Conservation (phyloP, 2,113 vertebrate species). For the Salvelinus namaycush region DNA sequence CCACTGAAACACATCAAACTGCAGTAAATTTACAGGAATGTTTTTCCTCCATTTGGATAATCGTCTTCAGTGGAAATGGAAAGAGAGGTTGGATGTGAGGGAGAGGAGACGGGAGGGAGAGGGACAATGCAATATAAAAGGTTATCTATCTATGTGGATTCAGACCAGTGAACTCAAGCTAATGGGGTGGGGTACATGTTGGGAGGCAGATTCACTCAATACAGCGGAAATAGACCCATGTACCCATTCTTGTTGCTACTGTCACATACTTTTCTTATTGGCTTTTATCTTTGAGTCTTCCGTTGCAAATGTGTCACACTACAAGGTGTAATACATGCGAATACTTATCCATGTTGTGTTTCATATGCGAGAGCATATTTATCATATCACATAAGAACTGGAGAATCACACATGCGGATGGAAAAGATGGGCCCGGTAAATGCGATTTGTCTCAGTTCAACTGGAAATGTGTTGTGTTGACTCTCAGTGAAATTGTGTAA, state of each 20-base stretch:
- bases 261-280: no score
- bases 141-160: conserved; percentile 17
- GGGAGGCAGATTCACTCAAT: conserved; percentile 11
- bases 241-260: no score
- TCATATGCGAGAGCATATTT: not conserved
- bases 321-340: not conserved
- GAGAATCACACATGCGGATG: conserved; percentile 46
- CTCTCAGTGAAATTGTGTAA: no score
- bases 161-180: conserved; percentile 50
- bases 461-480: no score
- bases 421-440: conserved; percentile 29
- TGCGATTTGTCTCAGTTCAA: not conserved
- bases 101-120: not conserved
- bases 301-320: not conserved
- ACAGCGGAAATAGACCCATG: conserved; percentile 3
- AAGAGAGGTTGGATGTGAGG: conserved; percentile 16
- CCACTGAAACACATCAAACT: no score
- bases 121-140: conserved; percentile 22
- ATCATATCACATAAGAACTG: not conserved
- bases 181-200: conserved; percentile 5
- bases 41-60: no score
- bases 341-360: not conserved
- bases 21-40: no score
- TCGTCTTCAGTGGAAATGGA: not conserved
- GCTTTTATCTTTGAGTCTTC: not conserved